Percentiles rank a stretch among this genome's conserved stretches.
Conservation (phyloP, 2,113 vertebrate genomes). For the Bettongia penicillata region DNA sequence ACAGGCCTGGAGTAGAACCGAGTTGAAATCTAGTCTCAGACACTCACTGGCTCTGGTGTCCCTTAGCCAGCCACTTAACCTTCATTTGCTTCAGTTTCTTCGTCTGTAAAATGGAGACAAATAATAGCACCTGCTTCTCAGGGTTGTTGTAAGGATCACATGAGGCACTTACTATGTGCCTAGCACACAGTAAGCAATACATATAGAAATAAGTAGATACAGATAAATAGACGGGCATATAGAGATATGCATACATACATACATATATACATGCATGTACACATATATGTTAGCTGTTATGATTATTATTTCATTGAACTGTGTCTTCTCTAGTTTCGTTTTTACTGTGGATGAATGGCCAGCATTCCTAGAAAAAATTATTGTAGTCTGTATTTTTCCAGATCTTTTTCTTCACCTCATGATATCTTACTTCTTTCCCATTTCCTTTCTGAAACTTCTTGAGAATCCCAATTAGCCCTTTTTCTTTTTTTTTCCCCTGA, state of each 20-base stretch:
- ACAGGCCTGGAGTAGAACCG: not conserved
- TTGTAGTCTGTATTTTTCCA: not conserved
- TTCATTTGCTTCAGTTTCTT: not conserved
- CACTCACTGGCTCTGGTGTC: not conserved
- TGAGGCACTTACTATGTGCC: not conserved
- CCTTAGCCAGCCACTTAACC: not conserved
- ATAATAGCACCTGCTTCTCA: not conserved
- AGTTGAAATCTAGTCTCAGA: not conserved
- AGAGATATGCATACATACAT: too few relatives aligned
- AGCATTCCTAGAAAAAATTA: not conserved
- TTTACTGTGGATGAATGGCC: not conserved
- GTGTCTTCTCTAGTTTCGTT: not conserved
- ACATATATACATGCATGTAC: too few relatives aligned
- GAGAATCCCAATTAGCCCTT: not conserved
- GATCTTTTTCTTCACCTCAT: not conserved
- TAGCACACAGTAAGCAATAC: not conserved
- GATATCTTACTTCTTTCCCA: not conserved
- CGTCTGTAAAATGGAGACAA: not conserved
- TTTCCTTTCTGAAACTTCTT: constrained; percentile 30
- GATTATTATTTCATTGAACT: not conserved
- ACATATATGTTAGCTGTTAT: not conserved
- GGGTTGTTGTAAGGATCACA: not conserved
- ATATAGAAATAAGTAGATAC: too few relatives aligned
- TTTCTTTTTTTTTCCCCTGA: constrained; percentile 8
- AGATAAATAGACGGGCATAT: too few relatives aligned